Base-by-base conservation (phyloP, 2,797 vertebrate genomes). In the Acanthiza pusilla region DNA sequence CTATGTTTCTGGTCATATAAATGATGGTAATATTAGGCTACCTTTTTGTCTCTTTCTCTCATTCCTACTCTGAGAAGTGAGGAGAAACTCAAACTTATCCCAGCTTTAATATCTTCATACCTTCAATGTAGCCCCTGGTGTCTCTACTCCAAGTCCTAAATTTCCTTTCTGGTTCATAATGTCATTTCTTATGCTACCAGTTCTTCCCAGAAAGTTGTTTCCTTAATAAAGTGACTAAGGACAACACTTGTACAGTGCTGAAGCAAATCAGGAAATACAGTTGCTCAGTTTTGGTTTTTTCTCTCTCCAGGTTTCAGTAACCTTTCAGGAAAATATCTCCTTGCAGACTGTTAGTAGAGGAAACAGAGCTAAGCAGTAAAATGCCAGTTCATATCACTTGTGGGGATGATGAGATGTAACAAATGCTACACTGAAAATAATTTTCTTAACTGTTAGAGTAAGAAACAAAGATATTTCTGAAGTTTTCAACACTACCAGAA, bases 281-380 rank as follows among this genome's bases (percentile, higher is more conserved):
- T 32, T 67, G 25, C 54, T 38, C 43, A 76, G 36, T 36, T 85
- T 36, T 7, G 26, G 0, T 2, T 72, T 92, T 45, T 57, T 10
- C 11, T 76, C 51, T 91, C 67, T 74, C 94, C 40, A n/a, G 50
- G 16, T 96, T 93, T 81, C 86, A 65, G 76, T 54, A 94, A 91
- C 67, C 63, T 97, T 94, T 89, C 57, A 87, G 82, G 53, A 88
- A 95, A 94, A 89, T 43, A 54, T 32, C 70, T 94, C 50, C 47
- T 89, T 53, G 40, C 48, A 77, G 79, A 91, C 54, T 11, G 11
- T 90, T 84, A 93, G 71, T 23, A 92, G 71, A 94, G 50, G 83
- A 96, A 97, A 94, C 57, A 76, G 74, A 93, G 51, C 68, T 75
- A 96, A 95, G 54, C 25, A 96, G 74, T 75, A 93, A 96, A 96